Conservation (phyloP, 2,888 invertebrate genomes). For the Chalcis sispes region DNA sequence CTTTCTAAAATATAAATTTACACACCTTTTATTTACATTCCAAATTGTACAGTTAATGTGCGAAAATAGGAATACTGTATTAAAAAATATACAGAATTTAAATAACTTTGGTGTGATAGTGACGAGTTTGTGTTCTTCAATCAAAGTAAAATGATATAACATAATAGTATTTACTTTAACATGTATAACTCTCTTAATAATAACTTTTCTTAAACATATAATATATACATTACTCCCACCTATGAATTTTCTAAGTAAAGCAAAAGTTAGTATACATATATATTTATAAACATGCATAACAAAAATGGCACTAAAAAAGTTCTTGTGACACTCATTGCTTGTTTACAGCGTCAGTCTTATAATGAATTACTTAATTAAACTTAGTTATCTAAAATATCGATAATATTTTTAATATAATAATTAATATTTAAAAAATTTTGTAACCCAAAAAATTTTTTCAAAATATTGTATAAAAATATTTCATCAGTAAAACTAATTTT, state of each 20-base stretch:
- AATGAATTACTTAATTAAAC: constrained; percentile 44
- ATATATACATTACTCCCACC: constrained; percentile 47
- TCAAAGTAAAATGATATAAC: constrained; percentile 20
- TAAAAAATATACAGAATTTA: constrained; percentile 32
- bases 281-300: constrained; percentile 33
- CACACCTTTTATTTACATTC: constrained; percentile 49
- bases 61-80: constrained; percentile 31
- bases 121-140: constrained; percentile 14
- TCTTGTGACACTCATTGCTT: constrained; percentile 46
- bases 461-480: constrained; percentile 30
- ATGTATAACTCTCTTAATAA: constrained; percentile 29
- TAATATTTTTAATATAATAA: constrained; percentile 1
- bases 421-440: constrained; percentile 19
- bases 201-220: constrained; percentile 31
- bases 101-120: constrained; percentile 48
- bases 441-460: constrained; percentile 21
- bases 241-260: not conserved
- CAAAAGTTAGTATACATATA: not conserved
- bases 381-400: constrained; percentile 35
- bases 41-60: constrained; percentile 45
- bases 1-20: constrained; percentile 50
- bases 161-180: too few species aligned
- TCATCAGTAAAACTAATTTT: constrained; percentile 14
- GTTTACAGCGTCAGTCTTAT: constrained; percentile 53
- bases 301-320: constrained; percentile 51